phyloP scores from a whole-genome alignment of 2,797 vertebrate species.

The Setipinna tenuifilis region DNA sequence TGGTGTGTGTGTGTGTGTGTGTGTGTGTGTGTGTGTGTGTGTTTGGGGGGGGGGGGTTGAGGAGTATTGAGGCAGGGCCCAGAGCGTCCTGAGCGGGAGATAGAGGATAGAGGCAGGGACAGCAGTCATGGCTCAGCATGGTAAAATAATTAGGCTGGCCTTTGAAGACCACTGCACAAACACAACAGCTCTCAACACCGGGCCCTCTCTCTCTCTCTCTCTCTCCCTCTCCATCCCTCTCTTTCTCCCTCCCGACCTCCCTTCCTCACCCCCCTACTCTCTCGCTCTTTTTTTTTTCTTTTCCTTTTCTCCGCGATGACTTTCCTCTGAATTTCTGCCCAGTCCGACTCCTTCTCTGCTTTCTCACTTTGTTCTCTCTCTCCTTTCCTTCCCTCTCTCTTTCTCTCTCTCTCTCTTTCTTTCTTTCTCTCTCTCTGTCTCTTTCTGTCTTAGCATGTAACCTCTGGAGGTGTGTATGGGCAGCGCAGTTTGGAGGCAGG shows the following conservation, averaged over 20 bases:
- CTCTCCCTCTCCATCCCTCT: constrained; percentile 39
- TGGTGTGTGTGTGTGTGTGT: constrained; percentile 24
- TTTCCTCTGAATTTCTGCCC: constrained; percentile 56
- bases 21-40: neutral
- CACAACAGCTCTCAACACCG: constrained; percentile 76
- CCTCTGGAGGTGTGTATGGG: constrained; percentile 44
- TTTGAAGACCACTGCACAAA: constrained; percentile 85
- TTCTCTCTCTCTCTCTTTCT: constrained; percentile 20
- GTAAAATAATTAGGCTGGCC: constrained; percentile 81
- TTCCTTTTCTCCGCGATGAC: constrained; percentile 59
- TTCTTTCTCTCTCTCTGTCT: constrained; percentile 34
- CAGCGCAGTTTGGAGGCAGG: constrained; percentile 55
- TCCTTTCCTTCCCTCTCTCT: constrained; percentile 27
- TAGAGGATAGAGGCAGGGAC: neutral
- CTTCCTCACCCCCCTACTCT: neutral
- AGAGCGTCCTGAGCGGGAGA: neutral
- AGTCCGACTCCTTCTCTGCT: constrained; percentile 56
- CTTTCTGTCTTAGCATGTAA: constrained; percentile 21
- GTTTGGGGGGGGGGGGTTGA: too few species aligned
- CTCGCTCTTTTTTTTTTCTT: constrained; percentile 44
- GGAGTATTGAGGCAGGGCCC: too few species aligned
- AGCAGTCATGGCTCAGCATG: constrained; percentile 66
- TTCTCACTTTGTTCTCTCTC: constrained; percentile 70
- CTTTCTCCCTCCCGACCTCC: neutral
- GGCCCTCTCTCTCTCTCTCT: constrained; percentile 54